Base-by-base conservation (phyloP, 2,888 invertebrate species). In the Dexiosoma caninum region DNA sequence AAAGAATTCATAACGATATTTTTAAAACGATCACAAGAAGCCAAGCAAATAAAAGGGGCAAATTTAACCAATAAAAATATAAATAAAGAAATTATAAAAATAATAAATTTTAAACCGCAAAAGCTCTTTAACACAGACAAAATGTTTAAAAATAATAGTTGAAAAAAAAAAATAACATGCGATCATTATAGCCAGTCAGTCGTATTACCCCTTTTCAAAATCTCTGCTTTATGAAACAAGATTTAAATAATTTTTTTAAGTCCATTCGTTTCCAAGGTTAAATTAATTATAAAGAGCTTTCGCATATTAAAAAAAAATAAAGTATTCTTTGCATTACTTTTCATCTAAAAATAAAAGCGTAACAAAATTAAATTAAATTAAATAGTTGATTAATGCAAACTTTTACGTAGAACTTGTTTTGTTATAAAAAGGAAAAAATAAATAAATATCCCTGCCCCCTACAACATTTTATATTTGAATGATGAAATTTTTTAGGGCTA, bases 251-350 rank as follows among this genome's bases (percentile, higher is more conserved):
- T 14, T 46, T 67, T 19, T 35, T 44, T 7, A 12, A 1, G 2
- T 12, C 32, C 21, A 12, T 37, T 55, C 32, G 35, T 60, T 67
- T 16, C 32, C 59, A 78, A 57, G 79, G 79, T 59, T 57, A 57
- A 74, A 79, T 51, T 10, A 51, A 74, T 78, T 78, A 53, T n/a
- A n/a, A n/a, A n/a, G n/a, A n/a, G n/a, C n/a, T n/a, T n/a, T n/a
- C n/a, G n/a, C n/a, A n/a, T n/a, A n/a, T n/a, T n/a, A n/a, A n/a
- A 78, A 55, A 64, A 27, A 44, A 2, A 7, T 32, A n/a, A n/a
- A n/a, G n/a, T n/a, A n/a, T n/a, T 46, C 44, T 19, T 30, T 19
- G 32, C 27, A 62, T 19, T 16, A 44, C 9, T 32, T 4, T n/a
- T 19, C n/a, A n/a, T n/a, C n/a, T n/a, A n/a, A n/a, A n/a, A n/a